Conservation (phyloP, 2,888 invertebrate genomes). For the Colostygia pectinataria region DNA sequence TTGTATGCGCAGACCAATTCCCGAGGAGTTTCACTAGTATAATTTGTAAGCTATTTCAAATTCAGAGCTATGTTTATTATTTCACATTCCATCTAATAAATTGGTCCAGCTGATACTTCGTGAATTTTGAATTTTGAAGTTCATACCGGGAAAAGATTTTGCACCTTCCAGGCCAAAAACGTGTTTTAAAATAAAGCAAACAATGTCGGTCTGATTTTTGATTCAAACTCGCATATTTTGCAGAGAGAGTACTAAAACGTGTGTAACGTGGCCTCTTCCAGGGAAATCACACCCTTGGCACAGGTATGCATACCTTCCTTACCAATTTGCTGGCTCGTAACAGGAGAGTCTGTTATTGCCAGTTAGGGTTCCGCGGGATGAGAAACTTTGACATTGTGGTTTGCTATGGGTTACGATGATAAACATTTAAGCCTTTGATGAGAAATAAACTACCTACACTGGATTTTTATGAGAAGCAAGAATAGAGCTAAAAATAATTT, state of each 20-base stretch:
- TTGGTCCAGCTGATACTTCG: too few species aligned
- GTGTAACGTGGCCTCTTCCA: constrained; percentile 21
- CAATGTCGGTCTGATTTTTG: neutral
- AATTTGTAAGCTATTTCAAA: too few species aligned
- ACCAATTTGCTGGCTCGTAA: constrained; percentile 45
- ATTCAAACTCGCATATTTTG: constrained; percentile 12
- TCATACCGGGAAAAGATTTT: too few species aligned
- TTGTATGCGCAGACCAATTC: too few species aligned
- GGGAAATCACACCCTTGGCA: constrained; percentile 28
- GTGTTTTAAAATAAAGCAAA: neutral
- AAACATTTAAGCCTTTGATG: neutral
- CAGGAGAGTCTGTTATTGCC: constrained; percentile 38
- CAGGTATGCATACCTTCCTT: constrained; percentile 32
- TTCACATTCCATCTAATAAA: too few species aligned
- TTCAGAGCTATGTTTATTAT: too few species aligned
- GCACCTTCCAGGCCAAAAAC: too few species aligned
- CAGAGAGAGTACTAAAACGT: constrained; percentile 17
- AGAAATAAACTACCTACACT: neutral
- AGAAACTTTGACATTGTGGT: constrained; percentile 1
- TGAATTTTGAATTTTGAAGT: too few species aligned
- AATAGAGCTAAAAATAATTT: too few species aligned
- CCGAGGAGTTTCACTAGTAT: too few species aligned
- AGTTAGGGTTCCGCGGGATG: constrained; percentile 31
- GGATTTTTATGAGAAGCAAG: too few species aligned
- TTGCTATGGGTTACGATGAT: neutral